These are phyloP conservation scores for Rhabdomys dilectus DNA, from an alignment of 2,113 vertebrate species.

Conservation along the genomic window DNA sequence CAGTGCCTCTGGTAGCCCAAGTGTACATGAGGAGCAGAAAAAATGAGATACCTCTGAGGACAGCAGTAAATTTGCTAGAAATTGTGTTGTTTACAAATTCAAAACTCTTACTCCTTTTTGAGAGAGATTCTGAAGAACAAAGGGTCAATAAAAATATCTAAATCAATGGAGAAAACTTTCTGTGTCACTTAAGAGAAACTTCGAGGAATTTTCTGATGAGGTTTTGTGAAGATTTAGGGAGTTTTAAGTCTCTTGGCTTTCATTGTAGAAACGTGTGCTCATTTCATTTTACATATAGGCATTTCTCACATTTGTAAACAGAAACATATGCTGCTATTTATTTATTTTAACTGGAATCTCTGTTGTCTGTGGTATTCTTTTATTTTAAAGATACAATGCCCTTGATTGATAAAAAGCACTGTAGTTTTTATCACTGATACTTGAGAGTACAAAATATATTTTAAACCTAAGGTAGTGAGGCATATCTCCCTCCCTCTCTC, in stretches of 20 bases:
- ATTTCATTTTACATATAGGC: background rate
- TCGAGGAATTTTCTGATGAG: constrained; percentile 30
- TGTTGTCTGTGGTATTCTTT: constrained; percentile 23
- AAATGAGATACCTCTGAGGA: constrained; percentile 32
- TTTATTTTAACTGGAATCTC: constrained; percentile 2
- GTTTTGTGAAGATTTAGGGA: constrained; percentile 30
- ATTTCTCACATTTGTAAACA: background rate
- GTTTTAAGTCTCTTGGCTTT: constrained; percentile 34
- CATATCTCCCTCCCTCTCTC: background rate
- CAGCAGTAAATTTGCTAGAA: background rate
- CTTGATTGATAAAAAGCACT: background rate
- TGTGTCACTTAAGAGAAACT: constrained; percentile 24
- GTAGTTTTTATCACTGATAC: constrained; percentile 23
- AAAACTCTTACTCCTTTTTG: constrained; percentile 1
- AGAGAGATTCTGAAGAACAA: constrained; percentile 28
- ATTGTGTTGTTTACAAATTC: constrained; percentile 18
- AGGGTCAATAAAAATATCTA: constrained; percentile 50
- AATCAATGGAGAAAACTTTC: constrained; percentile 41
- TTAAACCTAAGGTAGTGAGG: background rate
- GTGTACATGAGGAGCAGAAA: constrained; percentile 18
- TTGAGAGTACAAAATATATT: constrained; percentile 51
- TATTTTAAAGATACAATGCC: constrained; percentile 41
- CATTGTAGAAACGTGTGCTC: constrained; percentile 13
- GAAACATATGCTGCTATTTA: background rate
- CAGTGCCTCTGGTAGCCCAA: constrained; percentile 38